Evolutionary conservation across 2,888 invertebrate species (phyloP), one percentile per base, ranked within the genome.

Genomic region (Spilosoma lubricipeda): DNA sequence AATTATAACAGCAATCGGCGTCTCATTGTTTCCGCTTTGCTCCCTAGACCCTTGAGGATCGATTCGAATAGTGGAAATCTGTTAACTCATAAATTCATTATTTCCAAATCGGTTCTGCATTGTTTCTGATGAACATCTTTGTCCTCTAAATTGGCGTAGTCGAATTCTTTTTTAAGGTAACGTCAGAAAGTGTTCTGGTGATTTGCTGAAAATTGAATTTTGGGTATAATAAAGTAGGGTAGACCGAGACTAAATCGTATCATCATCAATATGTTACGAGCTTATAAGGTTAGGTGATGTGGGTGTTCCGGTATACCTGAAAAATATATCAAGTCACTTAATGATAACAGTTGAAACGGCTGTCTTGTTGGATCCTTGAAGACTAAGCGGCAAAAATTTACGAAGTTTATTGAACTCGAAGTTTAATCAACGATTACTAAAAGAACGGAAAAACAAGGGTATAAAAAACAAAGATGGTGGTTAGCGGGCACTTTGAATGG

Each of bases 71-170:
- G 85, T 85, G 84, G 84, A 91, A 92, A 92, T 92, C 88, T 91
- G 90, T 92, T 91, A 91, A 90, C 89, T 90, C 90, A 91, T 88
- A 93, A 93, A 91, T 89, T 91, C 86, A 91, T 93, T 93, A 92
- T 89, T 79, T 75, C 86, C 82, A 85, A 91, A 94, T 95, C 87
- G 81, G 94, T 93, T 94, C 92, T 92, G 92, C 94, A 90, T 95
- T 94, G 94, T 95, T 94, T 93, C 90, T 89, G 86, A 86, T 86
- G 90, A 91, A 95, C 94, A 95, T 95, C 95, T 95, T 95, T 95
- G 94, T 95, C 90, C 89, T 81, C 84, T 63, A 84, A 91, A 94
- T 93, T 91, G 90, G 88, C 91, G 89, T 92, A 86, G 80, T 84
- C 78, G 86, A 90, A 90, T 90, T 87, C 87, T 87, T 88, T 88